Percentiles rank a stretch among this genome's conserved stretches.
phyloP scores from a whole-genome alignment of 2,888 invertebrate genomes.

The Spicauda simplicius region DNA sequence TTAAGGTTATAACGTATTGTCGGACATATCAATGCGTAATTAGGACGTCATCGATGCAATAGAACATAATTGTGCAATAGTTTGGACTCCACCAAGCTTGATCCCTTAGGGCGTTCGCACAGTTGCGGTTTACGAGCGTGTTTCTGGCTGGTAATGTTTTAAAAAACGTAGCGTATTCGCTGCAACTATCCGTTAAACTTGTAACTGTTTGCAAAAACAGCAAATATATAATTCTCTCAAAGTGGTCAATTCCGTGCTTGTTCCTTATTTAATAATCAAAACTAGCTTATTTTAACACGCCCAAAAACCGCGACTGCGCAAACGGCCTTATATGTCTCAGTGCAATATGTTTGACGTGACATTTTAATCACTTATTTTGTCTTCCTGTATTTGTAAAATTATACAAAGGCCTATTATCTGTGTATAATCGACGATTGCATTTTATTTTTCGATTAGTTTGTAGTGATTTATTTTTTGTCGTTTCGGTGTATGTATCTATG shows the following conservation, averaged over 20 bases:
- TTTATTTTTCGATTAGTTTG: conserved; percentile 51
- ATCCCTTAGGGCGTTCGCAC: not conserved
- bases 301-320: not conserved
- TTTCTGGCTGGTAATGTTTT: not conserved
- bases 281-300: not conserved
- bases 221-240: no score
- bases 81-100: conserved; percentile 7
- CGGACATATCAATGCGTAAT: conserved; percentile 56
- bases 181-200: not conserved
- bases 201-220: not conserved
- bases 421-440: conserved; percentile 51
- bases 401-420: conserved; percentile 49
- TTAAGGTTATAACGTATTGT: conserved; percentile 42
- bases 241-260: no score
- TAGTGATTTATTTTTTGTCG: conserved; percentile 46
- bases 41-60: conserved; percentile 36
- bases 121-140: not conserved
- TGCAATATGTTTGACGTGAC: conserved; percentile 54
- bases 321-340: conserved; percentile 32
- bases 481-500: conserved; percentile 37
- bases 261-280: no score
- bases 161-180: not conserved
- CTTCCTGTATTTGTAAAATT: conserved; percentile 54
- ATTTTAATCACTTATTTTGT: conserved; percentile 51
- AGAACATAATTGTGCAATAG: conserved; percentile 41